phyloP scores from a whole-genome alignment of 2,797 vertebrate species.

The Eupleurogrammus muticus region DNA sequence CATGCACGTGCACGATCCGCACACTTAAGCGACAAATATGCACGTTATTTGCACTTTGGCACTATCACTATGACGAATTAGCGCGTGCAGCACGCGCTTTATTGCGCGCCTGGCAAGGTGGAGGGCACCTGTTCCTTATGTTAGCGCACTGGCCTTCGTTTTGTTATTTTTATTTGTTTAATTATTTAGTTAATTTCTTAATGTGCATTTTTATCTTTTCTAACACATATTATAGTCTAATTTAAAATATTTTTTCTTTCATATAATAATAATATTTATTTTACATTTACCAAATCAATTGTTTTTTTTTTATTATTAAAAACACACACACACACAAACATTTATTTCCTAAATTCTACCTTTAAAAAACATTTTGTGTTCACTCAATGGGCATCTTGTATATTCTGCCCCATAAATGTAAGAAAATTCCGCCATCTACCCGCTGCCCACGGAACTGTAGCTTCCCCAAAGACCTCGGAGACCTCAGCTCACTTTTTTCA shows the following conservation, averaged over 20 bases:
- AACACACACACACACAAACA: neutral
- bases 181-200: constrained; percentile 2
- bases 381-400: constrained; percentile 84
- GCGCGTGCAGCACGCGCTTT: constrained; percentile 54
- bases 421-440: constrained; percentile 99
- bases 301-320: neutral
- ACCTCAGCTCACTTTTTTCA: constrained; percentile 84
- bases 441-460: constrained; percentile 97
- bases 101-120: constrained; percentile 44
- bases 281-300: neutral
- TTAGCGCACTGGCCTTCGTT: constrained; percentile 11
- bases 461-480: constrained; percentile 86
- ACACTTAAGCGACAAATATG: constrained; percentile 54
- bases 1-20: constrained; percentile 8
- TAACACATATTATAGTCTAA: neutral
- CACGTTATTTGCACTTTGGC: constrained; percentile 66
- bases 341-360: constrained; percentile 8
- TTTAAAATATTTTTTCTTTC: too few relatives aligned
- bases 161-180: constrained; percentile 24
- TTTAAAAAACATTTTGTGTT: constrained; percentile 83
- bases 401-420: constrained; percentile 93
- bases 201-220: neutral
- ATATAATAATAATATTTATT: neutral
- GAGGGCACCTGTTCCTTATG: constrained; percentile 42
- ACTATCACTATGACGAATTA: constrained; percentile 70